Percentiles rank a stretch among this genome's conserved stretches.
phyloP scores from a whole-genome alignment of 2,888 invertebrate species.

The Patella depressa region DNA sequence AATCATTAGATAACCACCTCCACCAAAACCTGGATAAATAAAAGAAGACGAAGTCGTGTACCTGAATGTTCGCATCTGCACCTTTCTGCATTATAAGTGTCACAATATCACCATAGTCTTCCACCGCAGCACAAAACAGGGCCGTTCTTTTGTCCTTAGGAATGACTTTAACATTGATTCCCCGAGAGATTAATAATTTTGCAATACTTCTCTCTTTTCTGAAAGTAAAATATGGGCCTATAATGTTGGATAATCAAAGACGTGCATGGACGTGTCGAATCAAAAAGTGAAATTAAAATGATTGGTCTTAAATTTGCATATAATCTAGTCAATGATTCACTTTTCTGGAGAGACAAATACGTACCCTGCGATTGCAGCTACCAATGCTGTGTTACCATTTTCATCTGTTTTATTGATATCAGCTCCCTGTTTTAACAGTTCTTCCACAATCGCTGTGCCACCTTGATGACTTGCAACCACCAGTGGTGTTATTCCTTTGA shows the following conservation, averaged over 20 bases:
- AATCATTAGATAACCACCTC: too few relatives aligned
- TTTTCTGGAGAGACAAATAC: background rate
- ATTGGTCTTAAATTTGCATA: too few relatives aligned
- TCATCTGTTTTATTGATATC: conserved; percentile 34
- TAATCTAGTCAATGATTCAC: too few relatives aligned
- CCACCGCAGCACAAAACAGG: background rate
- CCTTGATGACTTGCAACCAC: conserved; percentile 49
- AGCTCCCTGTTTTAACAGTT: conserved; percentile 41
- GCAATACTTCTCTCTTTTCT: conserved; percentile 75
- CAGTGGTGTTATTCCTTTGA: conserved; percentile 46
- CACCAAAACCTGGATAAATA: too few relatives aligned
- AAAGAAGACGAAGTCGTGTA: background rate
- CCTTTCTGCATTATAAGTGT: conserved; percentile 40
- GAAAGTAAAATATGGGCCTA: conserved; percentile 7
- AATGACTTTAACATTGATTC: conserved; percentile 12
- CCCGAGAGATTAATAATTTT: conserved; percentile 38
- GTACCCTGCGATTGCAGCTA: conserved; percentile 48
- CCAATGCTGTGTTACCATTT: conserved; percentile 46
- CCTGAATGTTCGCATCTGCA: conserved; percentile 38
- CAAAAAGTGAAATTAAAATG: too few relatives aligned
- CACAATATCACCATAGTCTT: conserved; percentile 27
- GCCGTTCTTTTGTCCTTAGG: conserved; percentile 1
- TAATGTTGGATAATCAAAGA: background rate
- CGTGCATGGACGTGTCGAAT: too few relatives aligned
- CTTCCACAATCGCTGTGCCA: conserved; percentile 38